phyloP scores from a whole-genome alignment of 2,888 invertebrate species.

The Abrostola triplasia region DNA sequence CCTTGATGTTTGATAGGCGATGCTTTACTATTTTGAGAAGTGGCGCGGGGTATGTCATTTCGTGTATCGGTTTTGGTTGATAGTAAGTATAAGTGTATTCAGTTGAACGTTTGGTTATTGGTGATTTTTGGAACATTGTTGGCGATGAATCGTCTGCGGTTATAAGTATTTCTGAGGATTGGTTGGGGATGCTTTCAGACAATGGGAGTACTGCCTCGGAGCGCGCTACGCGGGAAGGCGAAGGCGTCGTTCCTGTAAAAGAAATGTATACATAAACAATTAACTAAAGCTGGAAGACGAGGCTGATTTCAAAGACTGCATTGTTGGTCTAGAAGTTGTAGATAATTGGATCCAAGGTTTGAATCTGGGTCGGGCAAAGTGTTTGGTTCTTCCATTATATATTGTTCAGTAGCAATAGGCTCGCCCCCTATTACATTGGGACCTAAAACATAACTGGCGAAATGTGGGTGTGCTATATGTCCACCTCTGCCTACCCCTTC shows the following conservation, averaged over 20 bases:
- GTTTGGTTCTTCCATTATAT: too few species aligned
- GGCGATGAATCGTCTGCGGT: conserved; percentile 47
- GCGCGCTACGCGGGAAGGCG: conserved; percentile 20
- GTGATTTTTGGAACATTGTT: conserved; percentile 26
- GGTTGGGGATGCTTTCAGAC: conserved; percentile 31
- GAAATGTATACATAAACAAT: too few species aligned
- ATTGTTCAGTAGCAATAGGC: too few species aligned
- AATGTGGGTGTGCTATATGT: too few species aligned
- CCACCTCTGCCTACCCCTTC: too few species aligned
- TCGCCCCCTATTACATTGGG: too few species aligned
- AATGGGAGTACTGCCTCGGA: conserved; percentile 37
- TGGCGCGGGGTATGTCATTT: conserved; percentile 29
- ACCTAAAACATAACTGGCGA: too few species aligned
- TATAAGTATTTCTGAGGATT: conserved; percentile 56
- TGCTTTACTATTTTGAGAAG: conserved; percentile 39
- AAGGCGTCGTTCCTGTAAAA: conserved; percentile 35
- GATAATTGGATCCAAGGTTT: too few species aligned
- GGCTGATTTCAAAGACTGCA: too few species aligned
- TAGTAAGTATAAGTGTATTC: conserved; percentile 39
- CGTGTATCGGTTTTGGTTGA: conserved; percentile 34
- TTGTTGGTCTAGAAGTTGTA: too few species aligned
- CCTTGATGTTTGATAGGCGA: conserved; percentile 36
- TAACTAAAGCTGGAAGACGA: too few species aligned
- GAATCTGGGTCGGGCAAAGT: too few species aligned
- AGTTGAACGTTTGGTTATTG: conserved; percentile 41